A percentile compares a stretch with the other conserved stretches of the same genome.
Conservation (phyloP, 2,797 vertebrate species). For the Triplophysa yarkandensis region DNA sequence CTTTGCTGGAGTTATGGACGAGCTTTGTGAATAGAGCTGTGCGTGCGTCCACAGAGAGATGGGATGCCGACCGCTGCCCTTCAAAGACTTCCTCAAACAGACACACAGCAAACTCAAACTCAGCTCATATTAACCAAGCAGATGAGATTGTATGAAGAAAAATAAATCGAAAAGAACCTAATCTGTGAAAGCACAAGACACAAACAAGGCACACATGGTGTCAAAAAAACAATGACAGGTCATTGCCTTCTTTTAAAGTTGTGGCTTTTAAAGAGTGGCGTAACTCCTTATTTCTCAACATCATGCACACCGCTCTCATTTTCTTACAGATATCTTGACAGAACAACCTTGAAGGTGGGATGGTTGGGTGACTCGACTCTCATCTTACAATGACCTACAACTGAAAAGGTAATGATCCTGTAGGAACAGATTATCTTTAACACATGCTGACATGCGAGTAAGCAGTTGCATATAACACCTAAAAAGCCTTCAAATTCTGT, state of each 20-base stretch:
- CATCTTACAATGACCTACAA: constrained; percentile 35
- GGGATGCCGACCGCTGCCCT: constrained; percentile 23
- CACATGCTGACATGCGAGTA: background rate
- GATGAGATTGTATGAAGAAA: constrained; percentile 4
- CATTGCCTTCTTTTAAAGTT: constrained; percentile 11
- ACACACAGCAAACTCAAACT: constrained; percentile 10
- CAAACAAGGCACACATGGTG: background rate
- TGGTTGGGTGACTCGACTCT: constrained; percentile 21
- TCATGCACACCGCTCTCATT: constrained; percentile 6
- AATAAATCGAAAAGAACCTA: constrained; percentile 1
- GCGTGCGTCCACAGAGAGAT: constrained; percentile 47
- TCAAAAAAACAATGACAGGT: background rate
- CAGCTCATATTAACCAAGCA: constrained; percentile 29
- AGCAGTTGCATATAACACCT: background rate
- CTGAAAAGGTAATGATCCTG: constrained; percentile 15
- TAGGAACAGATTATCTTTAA: constrained; percentile 20
- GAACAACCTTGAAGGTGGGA: constrained; percentile 3
- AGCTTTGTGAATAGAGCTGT: constrained; percentile 41
- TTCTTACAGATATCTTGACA: constrained; percentile 3
- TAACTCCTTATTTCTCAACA: background rate
- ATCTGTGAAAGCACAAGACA: constrained; percentile 1
- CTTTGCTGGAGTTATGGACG: constrained; percentile 48
- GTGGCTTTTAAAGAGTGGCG: background rate
- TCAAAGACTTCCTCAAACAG: constrained; percentile 30
- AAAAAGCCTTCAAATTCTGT: background rate